Evolutionary conservation across 1,140 invertebrate genomes (phyloP), one percentile per base, ranked within the genome.

Genomic region (Mactra quadrangularis): DNA sequence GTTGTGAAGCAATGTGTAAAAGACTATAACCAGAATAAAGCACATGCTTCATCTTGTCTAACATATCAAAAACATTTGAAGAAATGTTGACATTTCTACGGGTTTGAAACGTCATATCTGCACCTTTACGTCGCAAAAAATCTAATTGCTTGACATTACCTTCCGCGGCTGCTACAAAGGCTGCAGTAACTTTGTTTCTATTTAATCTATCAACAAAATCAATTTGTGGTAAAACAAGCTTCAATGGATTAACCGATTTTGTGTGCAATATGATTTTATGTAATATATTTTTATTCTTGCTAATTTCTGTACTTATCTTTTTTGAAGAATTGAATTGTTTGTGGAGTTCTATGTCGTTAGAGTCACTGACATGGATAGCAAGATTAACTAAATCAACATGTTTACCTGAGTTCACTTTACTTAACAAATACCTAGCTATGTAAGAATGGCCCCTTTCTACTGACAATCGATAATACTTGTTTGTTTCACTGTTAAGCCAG

Each of bases 251-350:
- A 7, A 68, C 25, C 9, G 19, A 68, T 31, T 38, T 15, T 17
- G 64, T 68, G 27, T 68, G 47, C 64, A 38, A 68, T 27, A 68
- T 68, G 13, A 68, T 17, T 41, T 68, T 68, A 50, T 68, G 64
- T 0, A 50, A 9, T 3, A 68, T 3, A 27, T 38, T 15, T 31
- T 52, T 25, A 15, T 15, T 31, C 2, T 68, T 17, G 31, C 1
- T 1, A 13, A 3, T 22, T 29, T 31, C 19, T 2, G 3, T 50
- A 1, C 29, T 2, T n/a, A n/a, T n/a, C 1, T 29, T 29, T 29
- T 15, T 1, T 17, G 64, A 4, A 31, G 64, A 50, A 1, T 47
- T 4, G 29, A 68, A 68, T 25, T 47, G 41, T 11, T 68, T 31
- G 25, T 1, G 4, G 19, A 68, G 45, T 17, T 38, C 29, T 27